Base-by-base conservation (phyloP, 2,888 invertebrate species). In the Drosophila mimica region DNA sequence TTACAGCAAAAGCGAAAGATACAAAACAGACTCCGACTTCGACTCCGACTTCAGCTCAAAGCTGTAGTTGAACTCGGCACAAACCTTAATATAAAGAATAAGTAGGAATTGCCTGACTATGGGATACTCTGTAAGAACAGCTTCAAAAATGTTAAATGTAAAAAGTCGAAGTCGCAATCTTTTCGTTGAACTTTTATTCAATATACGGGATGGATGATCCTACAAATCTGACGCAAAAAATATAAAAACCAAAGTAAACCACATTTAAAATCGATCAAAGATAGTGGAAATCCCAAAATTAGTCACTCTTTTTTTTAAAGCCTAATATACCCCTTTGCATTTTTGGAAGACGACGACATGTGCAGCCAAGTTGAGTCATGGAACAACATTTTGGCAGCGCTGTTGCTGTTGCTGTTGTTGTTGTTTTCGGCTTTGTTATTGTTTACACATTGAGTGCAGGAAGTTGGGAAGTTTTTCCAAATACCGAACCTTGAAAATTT, bases 401-500 rank as follows among this genome's bases (percentile, higher is more conserved):
- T 40, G 49, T 49, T 66, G 53, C n/a, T 70, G 33, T 49, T 58
- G 48, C 31, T 56, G 28, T 51, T 62, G 34, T 25, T 63, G 17
- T 51, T 49, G 53, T 43, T 58, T 52, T 38, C 28, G 34, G 40
- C n/a, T 31, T 13, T 70, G 43, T 59, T 74, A 38, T 60, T 79
- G 80, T 79, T 83, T 70, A 81, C 70, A 61, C 61, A 36, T 49
- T 34, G 70, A 63, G 68, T 63, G 60, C 66, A 76, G 81, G 79
- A 79, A 79, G 81, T 56, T 59, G 13, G 34, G n/a, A 8, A n/a
- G 40, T 40, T 76, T 79, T 76, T 70, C 61, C 76, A 67, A 64
- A 80, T 76, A 73, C 49, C 67, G 62, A 86, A 89, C 85, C 87
- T 86, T 86, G 89, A 86, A 86, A 83, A 83, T 66, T 66, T 80